Evolutionary conservation across 2,888 invertebrate species (phyloP).

Genomic region (Fissipunctia ypsillon): DNA sequence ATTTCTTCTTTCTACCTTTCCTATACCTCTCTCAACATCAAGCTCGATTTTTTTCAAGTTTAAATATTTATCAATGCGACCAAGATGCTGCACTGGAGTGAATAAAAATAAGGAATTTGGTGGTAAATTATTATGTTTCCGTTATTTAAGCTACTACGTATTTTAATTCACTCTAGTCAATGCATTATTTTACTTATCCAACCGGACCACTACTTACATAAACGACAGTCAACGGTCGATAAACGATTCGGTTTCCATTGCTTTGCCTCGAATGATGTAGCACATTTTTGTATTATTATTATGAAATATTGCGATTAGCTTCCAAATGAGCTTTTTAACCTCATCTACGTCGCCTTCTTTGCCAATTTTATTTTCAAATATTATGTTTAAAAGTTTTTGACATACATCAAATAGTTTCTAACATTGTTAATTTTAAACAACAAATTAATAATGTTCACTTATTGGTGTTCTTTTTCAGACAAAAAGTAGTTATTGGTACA

Average conservation of each 20-base stretch:
- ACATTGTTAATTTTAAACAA: neutral
- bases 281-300: too few species aligned
- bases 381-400: slow-evolving; percentile 7
- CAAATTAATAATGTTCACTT: neutral
- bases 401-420: neutral
- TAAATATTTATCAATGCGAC: neutral
- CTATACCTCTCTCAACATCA: slow-evolving; percentile 27
- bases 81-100: too few species aligned
- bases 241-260: too few species aligned
- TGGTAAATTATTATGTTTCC: neutral
- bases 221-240: too few species aligned
- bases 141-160: neutral
- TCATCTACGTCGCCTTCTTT: slow-evolving; percentile 33
- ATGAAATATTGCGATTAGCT: neutral
- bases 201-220: too few species aligned
- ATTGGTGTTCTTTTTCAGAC: neutral
- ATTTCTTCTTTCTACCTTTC: neutral
- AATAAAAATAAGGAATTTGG: neutral
- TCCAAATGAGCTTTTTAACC: neutral
- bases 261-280: too few species aligned
- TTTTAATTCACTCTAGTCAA: neutral
- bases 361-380: neutral
- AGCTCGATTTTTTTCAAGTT: slow-evolving; percentile 35
- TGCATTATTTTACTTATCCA: neutral
- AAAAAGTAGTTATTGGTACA: neutral